Conservation (phyloP, 1,140 invertebrate species). For the Drosophila aff. region DNA sequence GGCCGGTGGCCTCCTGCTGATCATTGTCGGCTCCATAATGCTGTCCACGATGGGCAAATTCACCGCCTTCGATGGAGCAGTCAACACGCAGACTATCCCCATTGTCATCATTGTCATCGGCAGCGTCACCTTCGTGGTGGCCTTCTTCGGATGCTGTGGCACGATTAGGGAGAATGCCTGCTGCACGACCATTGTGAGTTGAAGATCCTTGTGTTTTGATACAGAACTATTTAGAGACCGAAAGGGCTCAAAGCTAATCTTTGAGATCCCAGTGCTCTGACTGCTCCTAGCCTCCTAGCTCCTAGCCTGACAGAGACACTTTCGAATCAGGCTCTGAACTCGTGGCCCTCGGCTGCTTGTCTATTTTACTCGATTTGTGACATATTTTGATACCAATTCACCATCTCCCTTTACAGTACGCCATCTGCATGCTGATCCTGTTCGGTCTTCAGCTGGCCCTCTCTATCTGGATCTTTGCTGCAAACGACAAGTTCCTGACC, state of each 20-base stretch:
- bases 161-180: slow-evolving; percentile 92
- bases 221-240: not conserved
- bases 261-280: not conserved
- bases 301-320: too few species aligned
- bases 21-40: slow-evolving; percentile 87
- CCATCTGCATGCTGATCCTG: slow-evolving; percentile 88
- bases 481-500: slow-evolving; percentile 85
- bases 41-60: slow-evolving; percentile 86
- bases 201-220: too few species aligned
- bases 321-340: too few species aligned
- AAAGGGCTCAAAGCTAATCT: too few species aligned
- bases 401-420: slow-evolving; percentile 86
- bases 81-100: slow-evolving; percentile 86
- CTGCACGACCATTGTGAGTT: slow-evolving; percentile 91
- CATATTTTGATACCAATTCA: not conserved
- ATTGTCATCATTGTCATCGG: slow-evolving; percentile 90
- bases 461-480: slow-evolving; percentile 87
- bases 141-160: slow-evolving; percentile 94
- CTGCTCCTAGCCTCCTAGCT: too few species aligned
- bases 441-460: slow-evolving; percentile 88
- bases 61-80: slow-evolving; percentile 85
- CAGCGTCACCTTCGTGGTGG: slow-evolving; percentile 90
- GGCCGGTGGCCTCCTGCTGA: slow-evolving; percentile 87
- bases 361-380: not conserved
- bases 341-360: too few species aligned